Evolutionary conservation across 2,113 vertebrate genomes (phyloP), one percentile per base, ranked within the genome.

Genomic region (Myotis davidii): DNA sequence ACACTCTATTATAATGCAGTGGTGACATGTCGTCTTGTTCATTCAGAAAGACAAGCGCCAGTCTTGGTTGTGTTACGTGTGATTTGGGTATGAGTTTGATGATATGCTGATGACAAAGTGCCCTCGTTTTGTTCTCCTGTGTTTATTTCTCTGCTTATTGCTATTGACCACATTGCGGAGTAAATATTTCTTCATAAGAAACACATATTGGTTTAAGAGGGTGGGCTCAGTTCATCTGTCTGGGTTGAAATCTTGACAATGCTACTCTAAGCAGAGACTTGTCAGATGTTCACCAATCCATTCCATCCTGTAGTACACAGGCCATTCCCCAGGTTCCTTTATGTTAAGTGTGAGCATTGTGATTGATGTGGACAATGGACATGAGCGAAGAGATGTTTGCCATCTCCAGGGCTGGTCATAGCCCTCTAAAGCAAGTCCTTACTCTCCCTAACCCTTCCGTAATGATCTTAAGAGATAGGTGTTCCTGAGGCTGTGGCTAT

Each of bases 151-250:
- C 52, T 56, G 25, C 52, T 85, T 59, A 50, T 9, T 3, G 54
- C 88, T 52, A 34, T 9, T 85, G 23, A 34, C 6, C 20, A 42
- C 34, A 32, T 5, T 67, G 1, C 6, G 59, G 25, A 76, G 5
- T 14, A 45, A 77, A 8, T 52, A n/a, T 78, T 59, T 73, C 32
- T 61, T 92, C 11, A n/a, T 27, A 32, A 82, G 32, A 79, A 92
- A 37, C 20, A 67, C 13, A 77, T 67, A 69, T 34, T 74, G 42
- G 5, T 48, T 54, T 73, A 48, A 85, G 32, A 50, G 2, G 0
- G 1, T 13, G 8, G 1, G 0, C 8, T 9, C 5, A 54, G 2
- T 17, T 69, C 27, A 12, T 65, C 45, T 29, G 9, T 21, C 18
- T 78, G 91, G 10, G 32, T 64, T 91, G 54, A 74, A 42, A 39